Conservation (phyloP, 2,888 invertebrate species). For the Eilema depressum region DNA sequence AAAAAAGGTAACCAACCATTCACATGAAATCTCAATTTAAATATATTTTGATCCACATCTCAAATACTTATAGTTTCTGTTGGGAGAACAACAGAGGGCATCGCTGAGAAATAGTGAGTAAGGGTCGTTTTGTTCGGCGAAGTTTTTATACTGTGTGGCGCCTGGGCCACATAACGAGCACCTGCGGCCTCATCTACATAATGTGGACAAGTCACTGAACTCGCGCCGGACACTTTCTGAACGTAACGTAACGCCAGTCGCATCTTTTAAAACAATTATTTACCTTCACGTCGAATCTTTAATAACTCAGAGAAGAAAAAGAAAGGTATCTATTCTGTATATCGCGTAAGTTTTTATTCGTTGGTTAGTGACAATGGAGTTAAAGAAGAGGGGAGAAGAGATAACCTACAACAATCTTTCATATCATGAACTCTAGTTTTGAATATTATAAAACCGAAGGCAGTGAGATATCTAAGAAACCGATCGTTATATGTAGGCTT, state of each 20-base stretch:
- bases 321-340: not conserved
- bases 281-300: not conserved
- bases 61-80: constrained; percentile 40
- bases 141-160: constrained; percentile 80
- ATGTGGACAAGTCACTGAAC: constrained; percentile 83
- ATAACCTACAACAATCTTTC: not conserved
- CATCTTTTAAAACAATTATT: constrained; percentile 12
- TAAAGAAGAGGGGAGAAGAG: too few relatives aligned
- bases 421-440: not conserved
- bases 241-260: constrained; percentile 30
- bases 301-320: too few relatives aligned
- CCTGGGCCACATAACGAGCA: constrained; percentile 80
- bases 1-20: not conserved
- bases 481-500: too few relatives aligned
- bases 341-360: too few relatives aligned
- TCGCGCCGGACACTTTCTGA: constrained; percentile 70
- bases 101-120: constrained; percentile 75
- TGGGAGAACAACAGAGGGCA: constrained; percentile 49
- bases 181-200: constrained; percentile 85
- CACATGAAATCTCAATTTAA: constrained; percentile 3
- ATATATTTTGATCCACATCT: constrained; percentile 31
- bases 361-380: too few relatives aligned
- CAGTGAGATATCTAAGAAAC: not conserved
- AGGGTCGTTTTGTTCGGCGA: constrained; percentile 77
- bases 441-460: not conserved